phyloP scores from a whole-genome alignment of 2,797 vertebrate species.

The Pygocentrus nattereri region DNA sequence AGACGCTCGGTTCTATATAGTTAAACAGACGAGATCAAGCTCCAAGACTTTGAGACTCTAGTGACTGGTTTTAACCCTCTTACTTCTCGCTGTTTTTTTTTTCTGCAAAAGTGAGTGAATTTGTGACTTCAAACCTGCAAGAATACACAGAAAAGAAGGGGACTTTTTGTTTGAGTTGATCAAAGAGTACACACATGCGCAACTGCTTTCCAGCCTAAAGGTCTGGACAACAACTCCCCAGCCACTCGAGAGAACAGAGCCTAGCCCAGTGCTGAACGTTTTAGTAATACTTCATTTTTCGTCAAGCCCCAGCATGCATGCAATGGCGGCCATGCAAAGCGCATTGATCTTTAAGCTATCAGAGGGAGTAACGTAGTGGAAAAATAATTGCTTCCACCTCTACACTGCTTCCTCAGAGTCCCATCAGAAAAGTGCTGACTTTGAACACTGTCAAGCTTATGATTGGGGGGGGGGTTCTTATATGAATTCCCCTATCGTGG shows the following conservation, averaged over 20 bases:
- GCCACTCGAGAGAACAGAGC: not conserved
- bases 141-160: not conserved
- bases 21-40: no score
- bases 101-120: not conserved
- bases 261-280: not conserved
- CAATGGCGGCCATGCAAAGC: slow-evolving; percentile 43
- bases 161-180: not conserved
- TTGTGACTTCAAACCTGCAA: not conserved
- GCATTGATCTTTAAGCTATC: slow-evolving; percentile 64
- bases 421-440: slow-evolving; percentile 56
- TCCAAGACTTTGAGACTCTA: no score
- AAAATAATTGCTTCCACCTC: slow-evolving; percentile 51
- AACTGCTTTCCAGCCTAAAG: not conserved
- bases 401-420: slow-evolving; percentile 22
- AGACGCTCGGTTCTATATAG: no score
- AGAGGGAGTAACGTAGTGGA: slow-evolving; percentile 47
- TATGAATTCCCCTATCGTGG: slow-evolving; percentile 34
- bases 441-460: slow-evolving; percentile 25
- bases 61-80: not conserved
- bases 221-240: not conserved
- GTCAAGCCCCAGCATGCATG: slow-evolving; percentile 26
- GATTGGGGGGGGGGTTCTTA: slow-evolving; percentile 19
- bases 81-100: not conserved
- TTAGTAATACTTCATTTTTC: not conserved
- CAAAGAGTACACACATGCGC: not conserved